Conservation (phyloP, 1,140 invertebrate genomes). For the Trinorchestia longiramus region DNA sequence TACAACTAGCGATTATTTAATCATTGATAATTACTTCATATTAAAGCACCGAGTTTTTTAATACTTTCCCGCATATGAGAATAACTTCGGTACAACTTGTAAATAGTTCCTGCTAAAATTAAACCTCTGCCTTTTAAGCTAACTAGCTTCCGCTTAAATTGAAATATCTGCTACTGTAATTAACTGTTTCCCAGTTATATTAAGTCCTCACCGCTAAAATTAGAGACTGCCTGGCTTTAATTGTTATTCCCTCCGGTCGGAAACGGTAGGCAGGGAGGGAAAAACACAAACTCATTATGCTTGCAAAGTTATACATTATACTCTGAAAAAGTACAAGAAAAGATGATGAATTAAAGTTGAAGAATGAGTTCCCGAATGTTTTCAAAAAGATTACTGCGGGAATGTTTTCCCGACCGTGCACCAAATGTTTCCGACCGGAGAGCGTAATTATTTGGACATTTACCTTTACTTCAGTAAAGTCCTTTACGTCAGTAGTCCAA, state of each 20-base stretch:
- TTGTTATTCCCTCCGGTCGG: too few species aligned
- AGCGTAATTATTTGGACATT: neutral
- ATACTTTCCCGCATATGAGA: neutral
- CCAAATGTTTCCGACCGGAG: too few species aligned
- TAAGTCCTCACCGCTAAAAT: neutral
- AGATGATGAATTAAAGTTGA: too few species aligned
- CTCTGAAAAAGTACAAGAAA: too few species aligned
- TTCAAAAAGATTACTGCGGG: too few species aligned
- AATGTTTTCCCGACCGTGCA: too few species aligned
- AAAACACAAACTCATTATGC: too few species aligned
- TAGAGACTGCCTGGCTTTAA: neutral
- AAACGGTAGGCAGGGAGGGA: too few species aligned
- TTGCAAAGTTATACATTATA: too few species aligned
- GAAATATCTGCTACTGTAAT: neutral
- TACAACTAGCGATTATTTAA: too few species aligned
- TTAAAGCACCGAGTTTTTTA: neutral
- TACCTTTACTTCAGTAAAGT: neutral
- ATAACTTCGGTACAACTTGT: neutral
- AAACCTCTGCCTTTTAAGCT: neutral
- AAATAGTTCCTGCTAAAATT: neutral
- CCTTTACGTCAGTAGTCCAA: neutral
- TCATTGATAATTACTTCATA: too few species aligned
- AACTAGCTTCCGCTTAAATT: neutral
- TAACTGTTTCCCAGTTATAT: neutral
- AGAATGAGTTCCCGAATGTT: too few species aligned